Evolutionary conservation across 2,797 vertebrate genomes (phyloP).

Genomic region (Falco naumanni): DNA sequence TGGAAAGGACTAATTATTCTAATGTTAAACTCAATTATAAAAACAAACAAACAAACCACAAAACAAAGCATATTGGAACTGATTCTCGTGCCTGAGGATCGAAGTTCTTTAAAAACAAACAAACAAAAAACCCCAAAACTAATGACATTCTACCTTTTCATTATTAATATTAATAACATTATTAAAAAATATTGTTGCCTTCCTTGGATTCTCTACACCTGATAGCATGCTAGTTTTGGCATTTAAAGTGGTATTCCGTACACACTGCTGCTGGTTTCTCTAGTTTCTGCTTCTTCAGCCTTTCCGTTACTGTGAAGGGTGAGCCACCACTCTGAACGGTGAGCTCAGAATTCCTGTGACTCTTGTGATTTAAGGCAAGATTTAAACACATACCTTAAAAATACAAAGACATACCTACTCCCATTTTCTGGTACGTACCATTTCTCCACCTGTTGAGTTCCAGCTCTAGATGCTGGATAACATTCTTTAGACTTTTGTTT

Average conservation of each 20-base stretch:
- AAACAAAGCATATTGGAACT: neutral
- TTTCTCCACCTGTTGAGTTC: conserved; percentile 96
- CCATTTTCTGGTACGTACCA: conserved; percentile 74
- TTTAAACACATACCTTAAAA: neutral
- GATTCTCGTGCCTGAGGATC: neutral
- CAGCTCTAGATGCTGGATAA: conserved; percentile 90
- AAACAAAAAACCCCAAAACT: neutral
- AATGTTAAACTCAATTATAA: neutral
- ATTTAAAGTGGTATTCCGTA: neutral
- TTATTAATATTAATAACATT: neutral
- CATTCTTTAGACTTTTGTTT: conserved; percentile 93
- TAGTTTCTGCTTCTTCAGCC: neutral
- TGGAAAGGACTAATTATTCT: neutral
- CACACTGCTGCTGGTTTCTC: neutral
- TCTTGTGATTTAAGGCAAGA: neutral
- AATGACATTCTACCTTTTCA: neutral
- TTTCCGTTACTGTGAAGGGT: neutral
- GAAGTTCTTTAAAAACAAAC: neutral
- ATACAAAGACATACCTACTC: neutral
- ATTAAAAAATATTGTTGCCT: neutral
- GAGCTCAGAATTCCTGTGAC: neutral
- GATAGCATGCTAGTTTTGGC: accelerated
- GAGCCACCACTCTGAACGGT: neutral
- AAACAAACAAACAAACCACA: neutral
- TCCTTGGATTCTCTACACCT: neutral